Percentiles rank a stretch among this genome's conserved stretches.
phyloP scores from a whole-genome alignment of 2,888 invertebrate species.

The Eulithis prunata region DNA sequence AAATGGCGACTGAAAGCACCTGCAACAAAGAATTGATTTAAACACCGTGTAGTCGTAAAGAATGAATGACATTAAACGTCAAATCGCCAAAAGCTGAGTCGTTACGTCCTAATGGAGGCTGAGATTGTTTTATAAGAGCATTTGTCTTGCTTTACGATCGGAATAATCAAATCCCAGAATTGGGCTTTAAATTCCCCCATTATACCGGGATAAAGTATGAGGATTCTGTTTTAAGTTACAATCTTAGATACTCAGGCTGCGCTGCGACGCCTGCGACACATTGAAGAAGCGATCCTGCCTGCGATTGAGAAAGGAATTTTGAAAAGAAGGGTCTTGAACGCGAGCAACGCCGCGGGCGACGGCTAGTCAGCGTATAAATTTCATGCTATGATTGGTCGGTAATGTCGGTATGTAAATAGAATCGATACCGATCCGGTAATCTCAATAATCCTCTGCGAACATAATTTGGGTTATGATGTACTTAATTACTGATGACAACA shows the following conservation, averaged over 20 bases:
- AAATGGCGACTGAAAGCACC: slow-evolving; percentile 2
- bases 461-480: background rate
- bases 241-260: background rate
- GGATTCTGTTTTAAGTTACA: slow-evolving; percentile 26
- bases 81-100: slow-evolving; percentile 32
- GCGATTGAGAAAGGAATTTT: too few relatives aligned
- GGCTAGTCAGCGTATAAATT: background rate
- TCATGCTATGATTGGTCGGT: background rate
- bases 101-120: slow-evolving; percentile 38
- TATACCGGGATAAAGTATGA: slow-evolving; percentile 34
- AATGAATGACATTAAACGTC: slow-evolving; percentile 39
- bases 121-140: slow-evolving; percentile 42
- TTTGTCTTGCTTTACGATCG: slow-evolving; percentile 43
- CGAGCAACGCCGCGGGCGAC: too few relatives aligned
- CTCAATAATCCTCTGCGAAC: slow-evolving; percentile 1
- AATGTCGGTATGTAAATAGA: slow-evolving; percentile 1
- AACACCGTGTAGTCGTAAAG: slow-evolving; percentile 33
- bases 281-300: too few relatives aligned
- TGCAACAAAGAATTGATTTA: slow-evolving; percentile 18
- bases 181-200: slow-evolving; percentile 35
- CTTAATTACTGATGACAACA: slow-evolving; percentile 1
- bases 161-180: slow-evolving; percentile 38
- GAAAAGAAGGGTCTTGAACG: too few relatives aligned
- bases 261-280: too few relatives aligned
- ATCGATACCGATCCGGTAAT: background rate